Conservation (phyloP, 2,888 invertebrate species). For the Gymnoscelis rufifasciata region DNA sequence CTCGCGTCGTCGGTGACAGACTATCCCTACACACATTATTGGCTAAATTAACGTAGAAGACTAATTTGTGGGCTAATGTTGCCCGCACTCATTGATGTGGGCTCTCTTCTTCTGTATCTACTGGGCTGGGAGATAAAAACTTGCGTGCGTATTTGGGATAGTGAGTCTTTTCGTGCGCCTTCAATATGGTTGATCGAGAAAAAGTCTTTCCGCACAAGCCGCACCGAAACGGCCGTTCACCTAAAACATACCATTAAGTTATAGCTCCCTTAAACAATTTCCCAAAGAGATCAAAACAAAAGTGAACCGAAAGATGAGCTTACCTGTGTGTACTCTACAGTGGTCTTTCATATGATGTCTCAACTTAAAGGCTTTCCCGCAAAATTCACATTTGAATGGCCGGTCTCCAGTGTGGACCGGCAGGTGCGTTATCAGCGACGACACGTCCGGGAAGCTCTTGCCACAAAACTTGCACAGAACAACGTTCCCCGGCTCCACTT, state of each 20-base stretch:
- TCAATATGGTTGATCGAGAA: constrained; percentile 92
- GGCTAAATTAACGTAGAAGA: constrained; percentile 49
- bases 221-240: constrained; percentile 93
- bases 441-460: constrained; percentile 94
- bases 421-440: constrained; percentile 91
- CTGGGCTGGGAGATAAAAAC: constrained; percentile 91
- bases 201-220: constrained; percentile 94
- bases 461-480: constrained; percentile 95
- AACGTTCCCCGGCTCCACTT: constrained; percentile 85
- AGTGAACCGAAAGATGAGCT: constrained; percentile 37
- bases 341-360: constrained; percentile 97
- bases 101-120: constrained; percentile 90
- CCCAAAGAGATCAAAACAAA: background rate
- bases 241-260: constrained; percentile 49
- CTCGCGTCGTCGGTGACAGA: constrained; percentile 54
- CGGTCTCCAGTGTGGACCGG: constrained; percentile 94
- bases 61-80: constrained; percentile 44
- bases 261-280: background rate
- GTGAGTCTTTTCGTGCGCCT: constrained; percentile 95
- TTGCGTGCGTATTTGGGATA: constrained; percentile 94
- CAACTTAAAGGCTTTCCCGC: constrained; percentile 95
- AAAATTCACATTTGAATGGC: constrained; percentile 95
- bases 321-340: constrained; percentile 93
- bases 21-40: constrained; percentile 49
- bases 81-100: constrained; percentile 81